Conservation (phyloP, 2,797 vertebrate genomes). For the Sciurus carolinensis region DNA sequence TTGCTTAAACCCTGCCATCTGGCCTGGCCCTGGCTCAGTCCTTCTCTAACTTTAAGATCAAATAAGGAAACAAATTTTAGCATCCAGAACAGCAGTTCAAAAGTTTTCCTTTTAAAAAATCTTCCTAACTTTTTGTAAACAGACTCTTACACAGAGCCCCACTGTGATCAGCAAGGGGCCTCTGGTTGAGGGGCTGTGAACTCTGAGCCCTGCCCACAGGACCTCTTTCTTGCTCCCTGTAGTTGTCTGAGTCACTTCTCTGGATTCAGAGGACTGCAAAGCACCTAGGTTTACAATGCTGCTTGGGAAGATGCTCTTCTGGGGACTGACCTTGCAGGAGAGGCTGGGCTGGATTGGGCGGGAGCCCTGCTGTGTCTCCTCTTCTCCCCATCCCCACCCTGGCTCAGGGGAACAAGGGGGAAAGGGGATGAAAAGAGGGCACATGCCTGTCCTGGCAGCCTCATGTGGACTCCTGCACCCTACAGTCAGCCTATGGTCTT, state of each 20-base stretch:
- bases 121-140: not conserved
- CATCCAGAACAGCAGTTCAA: not conserved
- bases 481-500: not conserved
- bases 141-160: not conserved
- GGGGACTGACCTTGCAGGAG: not conserved
- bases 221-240: not conserved
- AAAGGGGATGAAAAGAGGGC: not conserved
- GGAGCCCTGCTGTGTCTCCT: not conserved
- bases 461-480: fast-evolving
- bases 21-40: not conserved
- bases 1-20: not conserved
- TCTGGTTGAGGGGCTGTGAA: not conserved
- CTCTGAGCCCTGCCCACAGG: not conserved
- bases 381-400: not conserved
- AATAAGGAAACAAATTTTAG: constrained; percentile 33
- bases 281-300: not conserved
- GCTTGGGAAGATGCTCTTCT: not conserved
- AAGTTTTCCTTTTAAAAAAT: not conserved
- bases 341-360: not conserved
- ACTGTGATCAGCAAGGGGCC: not conserved
- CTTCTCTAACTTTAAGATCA: constrained; percentile 10
- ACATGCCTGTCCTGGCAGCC: not conserved
- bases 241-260: not conserved
- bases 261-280: not conserved
- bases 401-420: not conserved